Evolutionary conservation across 2,888 invertebrate genomes (phyloP), one percentile per base, ranked within the genome.

Genomic region (Sericinus montela): DNA sequence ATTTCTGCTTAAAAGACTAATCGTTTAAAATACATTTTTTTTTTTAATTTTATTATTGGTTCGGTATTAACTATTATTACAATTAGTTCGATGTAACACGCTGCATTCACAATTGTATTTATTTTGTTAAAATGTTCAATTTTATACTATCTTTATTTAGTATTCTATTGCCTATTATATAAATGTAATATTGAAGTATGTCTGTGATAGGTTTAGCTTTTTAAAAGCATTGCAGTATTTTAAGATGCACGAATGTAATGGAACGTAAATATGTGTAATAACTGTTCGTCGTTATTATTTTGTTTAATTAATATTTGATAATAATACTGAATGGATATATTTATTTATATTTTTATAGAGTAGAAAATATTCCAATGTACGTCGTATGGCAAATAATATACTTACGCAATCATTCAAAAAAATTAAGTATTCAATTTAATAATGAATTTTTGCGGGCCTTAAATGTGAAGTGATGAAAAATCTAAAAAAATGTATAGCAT

Each of bases 141-240:
- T 25, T 7, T 7, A 7, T 7, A 25, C 8, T 25, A 8, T 25
- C 25, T 25, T 25, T 8, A 29, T 40, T 5, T 40, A 10, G 25
- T 42, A 37, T 14, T 19, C 19, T 2, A 3, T 19, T 5, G 36
- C 36, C 40, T 39, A 28, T 14, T 37, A 39, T 39, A 13, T 14
- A 30, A 45, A 53, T 53, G 56, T 53, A 55, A 55, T 55, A 55
- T 57, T 51, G 47, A 55, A 56, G 43, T 29, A 48, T 60, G 68
- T 80, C 86, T 86, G 85, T 86, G 86, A 86, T 85, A 86, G 82
- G 32, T 37, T 75, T 67, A 64, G 81, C 81, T 82, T 83, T 82
- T 65, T 72, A 68, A 81, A 82, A 72, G 73, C 67, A 62, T 67
- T 69, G 69, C 81, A 83, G 81, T 85, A 84, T 84, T 84, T 67